Evolutionary conservation across 2,888 invertebrate species (phyloP).

Genomic region (Aphidoletes aphidimyza): DNA sequence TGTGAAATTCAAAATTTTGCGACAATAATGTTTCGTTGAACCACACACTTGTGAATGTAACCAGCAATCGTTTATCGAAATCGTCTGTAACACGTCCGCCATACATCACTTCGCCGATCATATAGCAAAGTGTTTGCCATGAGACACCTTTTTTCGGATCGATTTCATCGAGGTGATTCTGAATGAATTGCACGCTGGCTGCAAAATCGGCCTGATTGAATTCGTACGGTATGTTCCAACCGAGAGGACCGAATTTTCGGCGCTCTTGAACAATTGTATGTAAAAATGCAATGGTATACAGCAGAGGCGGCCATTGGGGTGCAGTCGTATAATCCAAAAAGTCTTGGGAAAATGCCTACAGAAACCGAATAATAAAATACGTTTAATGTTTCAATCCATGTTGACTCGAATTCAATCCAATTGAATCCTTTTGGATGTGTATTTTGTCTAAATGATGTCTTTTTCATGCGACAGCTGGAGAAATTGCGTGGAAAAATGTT

Average conservation of each 20-base stretch:
- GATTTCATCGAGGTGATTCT: slow-evolving; percentile 96
- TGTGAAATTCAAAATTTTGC: slow-evolving; percentile 92
- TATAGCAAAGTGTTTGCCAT: slow-evolving; percentile 97
- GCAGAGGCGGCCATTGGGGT: slow-evolving; percentile 90
- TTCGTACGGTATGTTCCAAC: slow-evolving; percentile 97
- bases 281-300: slow-evolving; percentile 93
- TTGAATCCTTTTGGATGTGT: background rate
- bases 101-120: slow-evolving; percentile 91
- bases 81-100: slow-evolving; percentile 96
- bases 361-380: background rate
- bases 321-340: slow-evolving; percentile 91
- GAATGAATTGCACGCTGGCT: slow-evolving; percentile 94
- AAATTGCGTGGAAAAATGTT: background rate
- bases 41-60: slow-evolving; percentile 95
- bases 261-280: slow-evolving; percentile 96
- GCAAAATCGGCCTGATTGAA: slow-evolving; percentile 95
- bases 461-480: too few species aligned
- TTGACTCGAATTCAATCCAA: background rate
- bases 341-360: slow-evolving; percentile 78
- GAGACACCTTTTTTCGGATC: slow-evolving; percentile 97
- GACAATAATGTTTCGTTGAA: slow-evolving; percentile 90
- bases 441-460: background rate
- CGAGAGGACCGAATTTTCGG: slow-evolving; percentile 94
- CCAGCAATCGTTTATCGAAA: slow-evolving; percentile 92
- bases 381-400: background rate